Percentiles rank a stretch among this genome's conserved stretches.
Conservation (phyloP, 2,113 vertebrate genomes). For the Muntiacus muntjak region DNA sequence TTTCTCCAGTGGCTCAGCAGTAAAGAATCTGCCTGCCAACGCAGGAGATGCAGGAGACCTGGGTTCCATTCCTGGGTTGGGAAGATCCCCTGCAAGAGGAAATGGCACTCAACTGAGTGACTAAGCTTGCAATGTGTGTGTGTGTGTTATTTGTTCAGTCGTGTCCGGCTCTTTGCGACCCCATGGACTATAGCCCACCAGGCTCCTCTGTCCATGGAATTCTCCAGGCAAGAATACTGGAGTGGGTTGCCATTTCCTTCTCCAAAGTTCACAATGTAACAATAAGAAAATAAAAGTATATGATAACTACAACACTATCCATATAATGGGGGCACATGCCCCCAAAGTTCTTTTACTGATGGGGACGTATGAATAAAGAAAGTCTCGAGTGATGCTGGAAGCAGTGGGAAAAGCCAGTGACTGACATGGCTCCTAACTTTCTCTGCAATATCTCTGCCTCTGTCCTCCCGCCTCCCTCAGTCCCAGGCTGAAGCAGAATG, state of each 20-base stretch:
- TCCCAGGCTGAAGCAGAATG: not conserved
- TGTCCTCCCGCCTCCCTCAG: not conserved
- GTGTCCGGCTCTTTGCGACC: not conserved
- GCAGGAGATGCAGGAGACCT: not conserved
- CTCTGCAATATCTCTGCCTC: not conserved
- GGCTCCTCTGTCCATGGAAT: not conserved
- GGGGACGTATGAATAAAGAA: not conserved
- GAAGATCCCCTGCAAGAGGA: not conserved
- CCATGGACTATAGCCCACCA: not conserved
- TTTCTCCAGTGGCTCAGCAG: not conserved
- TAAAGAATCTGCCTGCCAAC: not conserved
- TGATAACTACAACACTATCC: not conserved
- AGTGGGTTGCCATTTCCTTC: not conserved
- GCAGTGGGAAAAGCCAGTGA: not conserved
- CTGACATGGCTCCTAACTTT: rapidly evolving
- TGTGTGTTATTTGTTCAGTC: not conserved
- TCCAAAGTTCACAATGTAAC: not conserved
- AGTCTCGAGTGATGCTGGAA: too few species aligned
- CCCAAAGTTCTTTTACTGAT: not conserved
- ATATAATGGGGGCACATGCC: rapidly evolving
- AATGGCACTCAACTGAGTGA: not conserved
- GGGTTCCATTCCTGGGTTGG: not conserved
- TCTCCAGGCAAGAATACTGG: not conserved
- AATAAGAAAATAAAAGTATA: not conserved
- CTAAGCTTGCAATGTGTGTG: not conserved